phyloP scores from a whole-genome alignment of 2,113 vertebrate genomes.

The Nyctereutes procyonoides region DNA sequence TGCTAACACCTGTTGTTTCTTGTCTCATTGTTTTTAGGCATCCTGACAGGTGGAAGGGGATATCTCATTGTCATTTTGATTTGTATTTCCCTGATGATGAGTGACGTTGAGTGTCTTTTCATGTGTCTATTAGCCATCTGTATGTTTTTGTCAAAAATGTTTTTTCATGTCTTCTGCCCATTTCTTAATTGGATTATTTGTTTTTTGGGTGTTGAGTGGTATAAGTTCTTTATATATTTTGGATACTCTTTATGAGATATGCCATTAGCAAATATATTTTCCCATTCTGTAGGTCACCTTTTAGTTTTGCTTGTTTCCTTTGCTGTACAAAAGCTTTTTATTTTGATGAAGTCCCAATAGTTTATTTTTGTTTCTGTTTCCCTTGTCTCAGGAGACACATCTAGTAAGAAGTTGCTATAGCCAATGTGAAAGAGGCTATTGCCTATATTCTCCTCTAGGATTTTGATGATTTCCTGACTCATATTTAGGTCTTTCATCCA shows the following conservation, averaged over 20 bases:
- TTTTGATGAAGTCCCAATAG: neutral
- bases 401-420: neutral
- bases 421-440: neutral
- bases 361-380: neutral
- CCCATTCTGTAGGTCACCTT: neutral
- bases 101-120: neutral
- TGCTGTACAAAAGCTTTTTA: neutral
- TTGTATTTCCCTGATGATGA: neutral
- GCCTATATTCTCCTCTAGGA: neutral
- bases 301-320: neutral
- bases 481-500: neutral
- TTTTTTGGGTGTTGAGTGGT: neutral
- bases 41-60: neutral
- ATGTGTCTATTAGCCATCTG: neutral
- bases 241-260: neutral
- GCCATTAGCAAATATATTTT: neutral
- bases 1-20: neutral
- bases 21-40: neutral
- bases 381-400: neutral
- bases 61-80: neutral
- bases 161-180: neutral
- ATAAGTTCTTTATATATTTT: neutral
- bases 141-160: neutral
- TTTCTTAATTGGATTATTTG: neutral
- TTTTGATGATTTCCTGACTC: neutral